A percentile compares a stretch with the other conserved stretches of the same genome.
Conservation (phyloP, 2,888 invertebrate species). For the Ormyrus pomaceus region DNA sequence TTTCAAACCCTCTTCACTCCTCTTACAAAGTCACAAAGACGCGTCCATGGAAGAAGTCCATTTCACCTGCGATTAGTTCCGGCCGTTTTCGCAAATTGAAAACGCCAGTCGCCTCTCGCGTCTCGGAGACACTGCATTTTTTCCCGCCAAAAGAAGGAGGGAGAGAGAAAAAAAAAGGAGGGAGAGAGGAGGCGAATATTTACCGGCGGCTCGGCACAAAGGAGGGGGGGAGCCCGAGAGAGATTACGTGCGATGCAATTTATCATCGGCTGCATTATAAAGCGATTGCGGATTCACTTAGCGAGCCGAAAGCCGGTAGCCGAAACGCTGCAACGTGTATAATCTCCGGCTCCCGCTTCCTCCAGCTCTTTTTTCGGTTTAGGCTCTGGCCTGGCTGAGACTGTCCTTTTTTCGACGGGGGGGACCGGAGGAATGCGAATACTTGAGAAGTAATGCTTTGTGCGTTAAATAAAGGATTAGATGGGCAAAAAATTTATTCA, state of each 20-base stretch:
- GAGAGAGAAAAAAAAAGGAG: conserved; percentile 2
- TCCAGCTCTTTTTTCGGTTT: neutral
- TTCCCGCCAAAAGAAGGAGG: conserved; percentile 4
- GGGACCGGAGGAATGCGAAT: too few species aligned
- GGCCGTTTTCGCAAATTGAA: conserved; percentile 30
- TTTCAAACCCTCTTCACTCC: too few species aligned
- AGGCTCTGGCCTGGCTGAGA: too few species aligned
- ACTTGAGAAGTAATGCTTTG: too few species aligned
- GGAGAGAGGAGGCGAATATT: conserved; percentile 35
- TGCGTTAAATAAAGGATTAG: too few species aligned
- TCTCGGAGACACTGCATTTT: conserved; percentile 16
- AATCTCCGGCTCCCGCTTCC: neutral
- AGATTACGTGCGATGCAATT: conserved; percentile 48
- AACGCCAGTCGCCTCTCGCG: conserved; percentile 1
- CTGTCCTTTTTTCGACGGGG: too few species aligned
- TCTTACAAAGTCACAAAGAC: too few species aligned
- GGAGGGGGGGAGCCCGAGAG: neutral
- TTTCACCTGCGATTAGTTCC: neutral
- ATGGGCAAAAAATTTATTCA: too few species aligned
- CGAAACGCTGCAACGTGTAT: conserved; percentile 11
- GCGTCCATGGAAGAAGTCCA: too few species aligned
- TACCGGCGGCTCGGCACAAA: conserved; percentile 48
- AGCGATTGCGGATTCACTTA: conserved; percentile 51
- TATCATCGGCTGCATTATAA: conserved; percentile 52
- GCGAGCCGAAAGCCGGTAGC: conserved; percentile 34